A percentile compares a stretch with the other conserved stretches of the same genome.
phyloP scores from a whole-genome alignment of 37 sponge, comb jelly and placozoan species.

The Petrosia ficiformis region DNA sequence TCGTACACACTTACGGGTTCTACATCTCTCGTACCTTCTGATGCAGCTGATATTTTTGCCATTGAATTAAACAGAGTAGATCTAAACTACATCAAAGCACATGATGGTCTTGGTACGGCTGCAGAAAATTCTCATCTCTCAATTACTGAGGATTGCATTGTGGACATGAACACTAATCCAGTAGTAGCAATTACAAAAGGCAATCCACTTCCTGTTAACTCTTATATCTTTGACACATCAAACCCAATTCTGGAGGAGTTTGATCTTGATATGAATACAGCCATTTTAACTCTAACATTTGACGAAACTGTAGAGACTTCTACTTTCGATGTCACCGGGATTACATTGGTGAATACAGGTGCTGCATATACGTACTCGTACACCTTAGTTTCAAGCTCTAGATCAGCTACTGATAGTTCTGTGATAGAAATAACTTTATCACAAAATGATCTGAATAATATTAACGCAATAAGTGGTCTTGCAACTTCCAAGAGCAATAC shows the following conservation, averaged over 20 bases:
- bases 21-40: slow-evolving; percentile 42
- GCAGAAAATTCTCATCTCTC: slow-evolving; percentile 62
- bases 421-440: slow-evolving; percentile 46
- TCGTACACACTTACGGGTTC: slow-evolving; percentile 46
- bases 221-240: slow-evolving; percentile 31
- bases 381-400: slow-evolving; percentile 24
- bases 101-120: slow-evolving; percentile 49
- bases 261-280: slow-evolving; percentile 65
- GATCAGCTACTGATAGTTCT: slow-evolving; percentile 35
- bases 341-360: slow-evolving; percentile 53
- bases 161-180: slow-evolving; percentile 64
- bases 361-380: slow-evolving; percentile 11
- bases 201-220: slow-evolving; percentile 29
- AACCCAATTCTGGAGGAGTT: slow-evolving; percentile 50
- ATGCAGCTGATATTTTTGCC: slow-evolving; percentile 66
- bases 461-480: slow-evolving; percentile 55
- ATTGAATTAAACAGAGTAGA: slow-evolving; percentile 50
- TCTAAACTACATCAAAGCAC: slow-evolving; percentile 67
- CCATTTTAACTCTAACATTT: slow-evolving; percentile 55
- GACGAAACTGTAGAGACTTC: slow-evolving; percentile 69
- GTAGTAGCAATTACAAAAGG: slow-evolving; percentile 40
- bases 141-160: slow-evolving; percentile 34
- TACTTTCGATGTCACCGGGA: slow-evolving; percentile 37
- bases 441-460: slow-evolving; percentile 54
- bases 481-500: slow-evolving; percentile 57